A percentile compares a stretch with the other conserved stretches of the same genome.
Conservation (phyloP, 2,888 invertebrate genomes). For the Polydrusus tereticollis region DNA sequence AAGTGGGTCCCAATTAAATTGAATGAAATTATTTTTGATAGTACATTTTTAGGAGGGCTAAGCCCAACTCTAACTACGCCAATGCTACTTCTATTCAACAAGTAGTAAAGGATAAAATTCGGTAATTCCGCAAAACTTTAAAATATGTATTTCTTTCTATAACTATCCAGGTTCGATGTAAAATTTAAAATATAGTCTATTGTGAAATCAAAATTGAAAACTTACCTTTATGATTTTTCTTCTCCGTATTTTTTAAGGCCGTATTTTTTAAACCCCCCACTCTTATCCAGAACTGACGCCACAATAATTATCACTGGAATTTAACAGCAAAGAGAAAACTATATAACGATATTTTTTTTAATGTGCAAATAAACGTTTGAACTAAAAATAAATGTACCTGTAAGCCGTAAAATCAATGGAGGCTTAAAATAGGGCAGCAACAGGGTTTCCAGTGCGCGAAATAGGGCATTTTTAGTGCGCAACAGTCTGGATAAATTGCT, state of each 20-base stretch:
- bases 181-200: no score
- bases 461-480: conserved; percentile 1
- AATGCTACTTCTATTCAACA: not conserved
- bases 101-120: not conserved
- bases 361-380: not conserved
- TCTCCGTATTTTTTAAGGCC: not conserved
- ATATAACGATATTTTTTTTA: not conserved
- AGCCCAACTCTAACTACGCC: no score
- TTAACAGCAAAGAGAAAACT: no score
- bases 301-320: no score
- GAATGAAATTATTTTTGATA: no score
- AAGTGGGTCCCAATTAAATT: no score
- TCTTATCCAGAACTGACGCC: no score
- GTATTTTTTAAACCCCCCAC: not conserved
- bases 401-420: conserved; percentile 1
- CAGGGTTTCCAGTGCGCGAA: conserved; percentile 4
- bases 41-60: no score
- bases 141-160: not conserved
- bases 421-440: not conserved
- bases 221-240: not conserved
- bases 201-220: not conserved
- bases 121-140: not conserved
- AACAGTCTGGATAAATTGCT: not conserved
- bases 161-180: no score
- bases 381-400: conserved; percentile 13